Conservation (phyloP, 2,113 vertebrate species). For the Chunga burmeisteri region DNA sequence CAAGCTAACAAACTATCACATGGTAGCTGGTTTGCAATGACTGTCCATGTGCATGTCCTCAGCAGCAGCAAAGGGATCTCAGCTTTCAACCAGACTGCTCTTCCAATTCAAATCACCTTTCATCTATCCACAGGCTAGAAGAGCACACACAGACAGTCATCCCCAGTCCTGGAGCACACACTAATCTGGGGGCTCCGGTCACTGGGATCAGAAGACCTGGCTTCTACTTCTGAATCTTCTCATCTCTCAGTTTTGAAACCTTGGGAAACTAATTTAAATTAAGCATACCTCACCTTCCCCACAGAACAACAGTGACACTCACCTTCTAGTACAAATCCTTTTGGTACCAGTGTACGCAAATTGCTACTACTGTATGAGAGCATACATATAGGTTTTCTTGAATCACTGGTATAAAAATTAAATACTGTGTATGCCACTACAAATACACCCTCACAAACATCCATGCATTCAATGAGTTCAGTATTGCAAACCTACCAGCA, state of each 20-base stretch:
- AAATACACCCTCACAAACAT: background rate
- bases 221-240: background rate
- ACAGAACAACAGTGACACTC: background rate
- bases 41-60: fast-evolving
- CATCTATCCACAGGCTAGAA: background rate
- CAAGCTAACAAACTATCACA: background rate
- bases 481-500: background rate
- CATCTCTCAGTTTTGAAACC: background rate
- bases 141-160: background rate
- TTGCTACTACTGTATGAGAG: background rate
- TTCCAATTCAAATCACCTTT: background rate
- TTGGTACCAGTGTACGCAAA: background rate
- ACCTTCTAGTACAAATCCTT: background rate
- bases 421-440: background rate
- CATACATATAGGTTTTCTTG: background rate
- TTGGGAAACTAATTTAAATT: background rate
- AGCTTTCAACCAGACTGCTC: background rate
- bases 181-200: background rate
- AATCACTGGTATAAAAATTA: background rate
- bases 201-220: background rate
- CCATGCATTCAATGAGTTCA: background rate
- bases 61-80: background rate
- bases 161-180: too few species aligned
- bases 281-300: background rate
- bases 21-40: background rate